Evolutionary conservation across 2,888 invertebrate species (phyloP), one percentile per base, ranked within the genome.

Genomic region (Cryptocephalus moraei): DNA sequence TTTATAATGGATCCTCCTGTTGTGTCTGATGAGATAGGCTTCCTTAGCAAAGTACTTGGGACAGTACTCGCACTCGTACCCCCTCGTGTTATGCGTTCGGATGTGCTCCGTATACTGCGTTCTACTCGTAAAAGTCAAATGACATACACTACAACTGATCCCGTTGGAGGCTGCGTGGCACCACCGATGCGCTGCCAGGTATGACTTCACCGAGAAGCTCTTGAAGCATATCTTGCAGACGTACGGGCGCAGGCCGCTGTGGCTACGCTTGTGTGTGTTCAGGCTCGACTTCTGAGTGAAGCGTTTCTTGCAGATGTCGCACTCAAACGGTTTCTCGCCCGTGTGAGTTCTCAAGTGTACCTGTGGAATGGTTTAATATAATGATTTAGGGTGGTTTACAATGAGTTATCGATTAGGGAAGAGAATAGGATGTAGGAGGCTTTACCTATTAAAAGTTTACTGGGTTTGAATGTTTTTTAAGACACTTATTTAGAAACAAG

Each of bases 341-440:
- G 86, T 86, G 73, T 86, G 86, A 50, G 85, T 84, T 66, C 86
- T 77, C 82, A 86, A 82, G 66, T 86, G 86, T 42, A 86, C 85
- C 69, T 69, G 53, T 44, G 53, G 51, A 41, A 22, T 12, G n/a
- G 10, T 2, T n/a, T 11, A 14, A 8, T n/a, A 32, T 14, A 9
- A 32, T 39, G 31, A 10, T 10, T 36, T 34, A 33, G 41, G 14
- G 9, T 14, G 8, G 36, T 22, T n/a, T 33, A 44, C 38, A 43
- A 22, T 22, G 6, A 22, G 22, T 22, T n/a, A n/a, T n/a, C n/a
- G n/a, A n/a, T n/a, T n/a, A n/a, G n/a, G n/a, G n/a, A n/a, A 22
- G 22, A 22, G 22, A 22, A 22, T 22, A 6, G 22, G 2, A 22
- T 13, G 48, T 49, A 6, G 6, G n/a, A n/a, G n/a, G n/a, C n/a